Percentiles rank a stretch among this genome's conserved stretches.
Conservation (phyloP, 2,113 vertebrate genomes). For the Zosterops lateralis region DNA sequence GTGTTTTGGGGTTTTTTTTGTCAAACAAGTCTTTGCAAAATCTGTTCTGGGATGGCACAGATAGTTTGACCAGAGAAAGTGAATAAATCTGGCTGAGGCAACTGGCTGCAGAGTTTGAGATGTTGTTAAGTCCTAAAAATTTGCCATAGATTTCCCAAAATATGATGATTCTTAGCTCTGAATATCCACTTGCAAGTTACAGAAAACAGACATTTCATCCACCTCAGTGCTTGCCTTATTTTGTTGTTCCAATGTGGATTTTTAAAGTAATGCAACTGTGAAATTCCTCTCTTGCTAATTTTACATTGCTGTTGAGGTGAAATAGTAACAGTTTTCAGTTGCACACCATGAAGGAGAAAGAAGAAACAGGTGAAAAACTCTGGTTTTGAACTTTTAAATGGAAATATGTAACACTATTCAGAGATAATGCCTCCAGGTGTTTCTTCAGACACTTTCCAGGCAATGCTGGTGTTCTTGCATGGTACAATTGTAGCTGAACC, state of each 20-base stretch:
- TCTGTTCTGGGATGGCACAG: background rate
- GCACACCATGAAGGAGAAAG: background rate
- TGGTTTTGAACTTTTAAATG: background rate
- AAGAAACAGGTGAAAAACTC: background rate
- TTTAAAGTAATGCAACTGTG: background rate
- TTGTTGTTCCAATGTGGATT: background rate
- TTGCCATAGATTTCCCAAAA: background rate
- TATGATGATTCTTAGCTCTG: background rate
- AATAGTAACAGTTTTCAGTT: background rate
- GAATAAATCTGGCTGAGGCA: background rate
- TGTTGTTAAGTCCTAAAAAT: background rate
- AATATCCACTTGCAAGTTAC: background rate
- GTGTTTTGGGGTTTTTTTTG: background rate
- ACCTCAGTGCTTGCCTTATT: background rate
- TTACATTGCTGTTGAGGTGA: background rate
- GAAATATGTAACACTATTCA: background rate
- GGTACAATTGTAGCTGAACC: background rate
- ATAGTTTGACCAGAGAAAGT: background rate
- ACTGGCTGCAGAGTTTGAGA: background rate
- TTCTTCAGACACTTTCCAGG: background rate
- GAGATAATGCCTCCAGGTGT: background rate
- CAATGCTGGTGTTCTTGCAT: fast-evolving
- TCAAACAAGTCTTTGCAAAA: background rate
- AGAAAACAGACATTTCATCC: background rate
- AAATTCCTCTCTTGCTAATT: background rate